phyloP scores from a whole-genome alignment of 2,797 vertebrate genomes.

The Myotis daubentonii region DNA sequence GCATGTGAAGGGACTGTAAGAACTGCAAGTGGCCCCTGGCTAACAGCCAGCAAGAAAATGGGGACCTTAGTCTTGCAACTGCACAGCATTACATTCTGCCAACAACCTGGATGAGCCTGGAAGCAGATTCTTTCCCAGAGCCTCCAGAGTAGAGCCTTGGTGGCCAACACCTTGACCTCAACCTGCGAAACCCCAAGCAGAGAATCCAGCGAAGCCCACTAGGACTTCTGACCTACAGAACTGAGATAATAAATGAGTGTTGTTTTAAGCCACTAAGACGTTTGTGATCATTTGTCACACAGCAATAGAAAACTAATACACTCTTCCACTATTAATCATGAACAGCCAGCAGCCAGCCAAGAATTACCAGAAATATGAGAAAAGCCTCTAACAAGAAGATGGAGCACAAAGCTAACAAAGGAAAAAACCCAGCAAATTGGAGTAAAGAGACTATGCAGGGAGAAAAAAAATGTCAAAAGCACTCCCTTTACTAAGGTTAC shows the following conservation, averaged over 20 bases:
- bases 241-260: not conserved
- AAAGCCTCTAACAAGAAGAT: conserved; percentile 8
- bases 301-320: conserved; percentile 18
- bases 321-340: not conserved
- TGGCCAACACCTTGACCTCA: not conserved
- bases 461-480: conserved; percentile 18
- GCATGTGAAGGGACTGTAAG: not conserved
- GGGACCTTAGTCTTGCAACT: not conserved
- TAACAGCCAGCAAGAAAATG: not conserved
- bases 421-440: not conserved
- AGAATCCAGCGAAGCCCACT: not conserved
- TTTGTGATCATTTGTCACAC: not conserved
- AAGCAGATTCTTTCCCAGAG: not conserved
- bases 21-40: not conserved
- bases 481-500: conserved; percentile 4
- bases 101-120: not conserved
- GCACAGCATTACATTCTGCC: not conserved
- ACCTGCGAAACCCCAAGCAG: not conserved
- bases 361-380: conserved; percentile 16
- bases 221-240: not conserved
- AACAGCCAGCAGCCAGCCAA: not conserved
- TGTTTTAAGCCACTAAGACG: not conserved
- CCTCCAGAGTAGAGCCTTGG: not conserved
- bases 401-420: not conserved
- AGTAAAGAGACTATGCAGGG: not conserved